phyloP scores from a whole-genome alignment of 1,140 invertebrate genomes.

The Megalopta genalis region DNA sequence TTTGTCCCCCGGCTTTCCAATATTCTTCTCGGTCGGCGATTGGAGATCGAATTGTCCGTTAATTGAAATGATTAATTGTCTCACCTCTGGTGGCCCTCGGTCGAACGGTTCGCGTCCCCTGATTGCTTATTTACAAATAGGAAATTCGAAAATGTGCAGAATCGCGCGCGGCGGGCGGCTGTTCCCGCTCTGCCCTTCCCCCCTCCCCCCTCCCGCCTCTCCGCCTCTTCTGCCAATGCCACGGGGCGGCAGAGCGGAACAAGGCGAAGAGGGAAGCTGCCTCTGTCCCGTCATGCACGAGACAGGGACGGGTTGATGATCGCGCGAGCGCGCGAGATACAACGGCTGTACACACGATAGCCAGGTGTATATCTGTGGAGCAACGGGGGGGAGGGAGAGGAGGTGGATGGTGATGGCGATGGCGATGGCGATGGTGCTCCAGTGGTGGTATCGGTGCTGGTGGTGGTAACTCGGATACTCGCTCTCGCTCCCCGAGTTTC shows the following conservation, averaged over 20 bases:
- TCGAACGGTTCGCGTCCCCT: constrained; percentile 59
- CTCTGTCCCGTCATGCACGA: constrained; percentile 23
- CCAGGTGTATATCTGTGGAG: constrained; percentile 8
- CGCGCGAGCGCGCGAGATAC: constrained; percentile 18
- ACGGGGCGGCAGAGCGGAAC: constrained; percentile 16
- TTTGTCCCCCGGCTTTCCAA: constrained; percentile 74
- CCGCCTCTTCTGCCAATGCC: no score
- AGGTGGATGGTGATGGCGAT: no score
- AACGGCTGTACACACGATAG: neutral
- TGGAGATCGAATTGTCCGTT: constrained; percentile 79
- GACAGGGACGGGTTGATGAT: constrained; percentile 33
- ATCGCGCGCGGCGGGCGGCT: constrained; percentile 53
- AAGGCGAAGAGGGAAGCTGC: constrained; percentile 24
- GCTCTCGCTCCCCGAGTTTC: constrained; percentile 59
- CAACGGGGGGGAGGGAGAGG: neutral
- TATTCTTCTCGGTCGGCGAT: constrained; percentile 77
- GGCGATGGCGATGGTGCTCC: no score
- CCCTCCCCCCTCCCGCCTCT: neutral
- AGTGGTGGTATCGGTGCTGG: neutral
- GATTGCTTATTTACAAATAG: constrained; percentile 82
- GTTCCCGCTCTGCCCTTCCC: constrained; percentile 8
- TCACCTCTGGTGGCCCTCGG: constrained; percentile 72
- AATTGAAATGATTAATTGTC: constrained; percentile 81
- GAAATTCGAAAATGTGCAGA: constrained; percentile 80
- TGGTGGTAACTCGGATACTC: constrained; percentile 54